phyloP scores from a whole-genome alignment of 2,797 vertebrate species.

The Sebastes iracundus region DNA sequence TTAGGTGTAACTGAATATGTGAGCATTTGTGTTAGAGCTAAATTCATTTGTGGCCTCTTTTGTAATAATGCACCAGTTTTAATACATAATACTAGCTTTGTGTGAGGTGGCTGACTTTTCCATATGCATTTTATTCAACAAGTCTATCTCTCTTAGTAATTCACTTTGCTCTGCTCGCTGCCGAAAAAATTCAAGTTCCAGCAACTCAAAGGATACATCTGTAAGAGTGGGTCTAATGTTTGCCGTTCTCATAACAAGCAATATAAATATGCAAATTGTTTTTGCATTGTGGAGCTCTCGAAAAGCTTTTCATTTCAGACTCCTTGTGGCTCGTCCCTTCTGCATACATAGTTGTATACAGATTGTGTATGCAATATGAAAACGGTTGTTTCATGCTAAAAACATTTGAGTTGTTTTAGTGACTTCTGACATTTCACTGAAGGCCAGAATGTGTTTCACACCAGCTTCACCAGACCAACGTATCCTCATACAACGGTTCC shows the following conservation, averaged over 20 bases:
- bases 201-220: constrained; percentile 47
- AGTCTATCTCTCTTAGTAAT: constrained; percentile 12
- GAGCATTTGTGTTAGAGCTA: too few species aligned
- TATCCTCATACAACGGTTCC: too few species aligned
- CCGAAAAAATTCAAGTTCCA: constrained; percentile 30
- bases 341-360: not conserved
- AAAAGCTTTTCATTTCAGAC: constrained; percentile 43
- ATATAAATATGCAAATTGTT: constrained; percentile 59
- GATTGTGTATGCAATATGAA: not conserved
- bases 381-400: not conserved
- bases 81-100: not conserved
- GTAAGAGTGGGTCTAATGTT: constrained; percentile 44
- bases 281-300: not conserved
- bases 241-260: constrained; percentile 41
- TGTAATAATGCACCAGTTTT: not conserved
- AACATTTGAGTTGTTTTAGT: not conserved
- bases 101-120: not conserved
- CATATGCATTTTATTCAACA: constrained; percentile 13
- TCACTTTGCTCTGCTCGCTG: constrained; percentile 29
- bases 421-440: not conserved
- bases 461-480: not conserved
- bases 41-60: not conserved
- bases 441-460: not conserved
- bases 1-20: not conserved
- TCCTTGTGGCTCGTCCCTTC: not conserved